These are phyloP conservation scores for Bothrops alternatus DNA, from an alignment of 2,797 vertebrate genomes.

Conservation along the genomic window DNA sequence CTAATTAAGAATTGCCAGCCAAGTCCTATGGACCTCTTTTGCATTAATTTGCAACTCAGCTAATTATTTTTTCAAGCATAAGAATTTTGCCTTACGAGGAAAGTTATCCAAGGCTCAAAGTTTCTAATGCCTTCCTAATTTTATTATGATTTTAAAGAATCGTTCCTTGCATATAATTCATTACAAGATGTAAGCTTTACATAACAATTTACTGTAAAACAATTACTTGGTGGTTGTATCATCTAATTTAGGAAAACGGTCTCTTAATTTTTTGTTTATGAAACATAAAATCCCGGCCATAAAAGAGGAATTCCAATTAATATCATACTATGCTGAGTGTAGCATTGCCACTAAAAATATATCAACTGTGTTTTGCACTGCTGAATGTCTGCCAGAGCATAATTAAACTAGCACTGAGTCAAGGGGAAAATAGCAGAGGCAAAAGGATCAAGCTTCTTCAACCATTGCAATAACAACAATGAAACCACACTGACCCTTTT, in stretches of 20 bases:
- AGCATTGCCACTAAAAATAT: neutral
- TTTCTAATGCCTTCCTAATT: neutral
- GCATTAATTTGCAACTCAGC: slow-evolving; percentile 37
- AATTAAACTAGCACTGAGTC: neutral
- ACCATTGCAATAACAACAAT: neutral
- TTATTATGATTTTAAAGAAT: neutral
- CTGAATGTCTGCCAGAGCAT: neutral
- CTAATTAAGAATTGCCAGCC: slow-evolving; percentile 56
- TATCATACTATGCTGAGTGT: neutral
- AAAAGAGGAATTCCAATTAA: neutral
- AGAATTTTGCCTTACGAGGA: neutral
- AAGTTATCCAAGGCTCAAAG: neutral
- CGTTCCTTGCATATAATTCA: neutral
- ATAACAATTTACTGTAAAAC: neutral
- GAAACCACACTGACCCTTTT: neutral
- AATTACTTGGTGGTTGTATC: neutral
- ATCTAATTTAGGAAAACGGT: neutral
- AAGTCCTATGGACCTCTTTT: slow-evolving; percentile 20
- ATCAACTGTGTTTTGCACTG: neutral
- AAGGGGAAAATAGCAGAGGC: neutral
- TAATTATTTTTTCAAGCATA: neutral
- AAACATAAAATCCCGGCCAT: neutral
- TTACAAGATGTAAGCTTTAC: neutral
- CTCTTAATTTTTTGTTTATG: neutral
- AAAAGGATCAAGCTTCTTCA: neutral